phyloP scores from a whole-genome alignment of 2,888 invertebrate genomes.

The Heliconius cydno region DNA sequence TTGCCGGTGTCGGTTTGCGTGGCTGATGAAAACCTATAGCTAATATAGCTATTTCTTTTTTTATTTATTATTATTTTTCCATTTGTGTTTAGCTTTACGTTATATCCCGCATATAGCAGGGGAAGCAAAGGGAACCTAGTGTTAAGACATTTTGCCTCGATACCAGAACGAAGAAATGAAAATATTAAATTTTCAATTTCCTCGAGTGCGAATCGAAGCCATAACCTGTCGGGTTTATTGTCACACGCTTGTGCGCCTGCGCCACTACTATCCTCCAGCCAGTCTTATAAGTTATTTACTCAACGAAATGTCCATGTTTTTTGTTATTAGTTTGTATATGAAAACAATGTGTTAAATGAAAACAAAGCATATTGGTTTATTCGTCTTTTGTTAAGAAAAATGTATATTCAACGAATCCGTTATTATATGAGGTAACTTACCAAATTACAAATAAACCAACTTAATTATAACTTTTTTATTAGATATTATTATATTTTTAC shows the following conservation, averaged over 20 bases:
- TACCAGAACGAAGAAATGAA: no score
- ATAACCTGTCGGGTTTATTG: no score
- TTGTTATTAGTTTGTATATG: background rate
- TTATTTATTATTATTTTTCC: background rate
- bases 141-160: no score
- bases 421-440: background rate
- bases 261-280: no score
- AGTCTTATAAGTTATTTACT: background rate
- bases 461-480: no score
- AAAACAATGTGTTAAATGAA: background rate
- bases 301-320: background rate
- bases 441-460: background rate
- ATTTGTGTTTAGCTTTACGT: no score
- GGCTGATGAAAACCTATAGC: conserved; percentile 1
- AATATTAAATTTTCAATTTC: no score
- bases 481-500: no score
- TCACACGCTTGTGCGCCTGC: no score
- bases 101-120: background rate
- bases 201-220: no score
- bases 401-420: background rate
- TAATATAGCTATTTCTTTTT: background rate
- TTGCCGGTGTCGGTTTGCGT: conserved; percentile 51
- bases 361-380: background rate
- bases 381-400: background rate
- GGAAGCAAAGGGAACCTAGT: background rate